Evolutionary conservation across 2,888 invertebrate species (phyloP).

Genomic region (Andrena dorsata): DNA sequence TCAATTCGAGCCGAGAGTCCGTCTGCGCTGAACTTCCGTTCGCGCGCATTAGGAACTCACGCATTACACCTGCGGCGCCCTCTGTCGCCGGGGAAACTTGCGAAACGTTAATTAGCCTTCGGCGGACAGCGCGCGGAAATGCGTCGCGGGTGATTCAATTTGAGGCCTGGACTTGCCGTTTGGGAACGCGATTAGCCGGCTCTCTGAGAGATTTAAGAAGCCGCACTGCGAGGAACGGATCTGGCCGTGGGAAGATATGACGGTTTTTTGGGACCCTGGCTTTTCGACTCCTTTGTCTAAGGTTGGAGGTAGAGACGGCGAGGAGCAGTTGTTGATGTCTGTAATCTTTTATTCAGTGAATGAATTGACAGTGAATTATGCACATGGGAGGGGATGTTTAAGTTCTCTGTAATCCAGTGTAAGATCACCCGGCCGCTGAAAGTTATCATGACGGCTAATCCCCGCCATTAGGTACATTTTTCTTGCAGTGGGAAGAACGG

Average conservation of each 20-base stretch:
- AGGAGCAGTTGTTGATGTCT: no score
- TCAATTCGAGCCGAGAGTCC: conserved; percentile 80
- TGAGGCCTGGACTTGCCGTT: conserved; percentile 23
- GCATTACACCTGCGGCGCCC: conserved; percentile 71
- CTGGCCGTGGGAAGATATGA: background rate
- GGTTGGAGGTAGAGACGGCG: no score
- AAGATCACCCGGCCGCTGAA: background rate
- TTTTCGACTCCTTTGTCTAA: no score
- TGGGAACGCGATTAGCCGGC: background rate
- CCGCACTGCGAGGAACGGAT: background rate
- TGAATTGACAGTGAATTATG: no score
- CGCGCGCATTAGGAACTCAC: conserved; percentile 70
- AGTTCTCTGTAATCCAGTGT: background rate
- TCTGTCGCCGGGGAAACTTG: conserved; percentile 70
- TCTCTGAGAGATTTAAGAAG: background rate
- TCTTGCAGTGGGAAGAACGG: background rate
- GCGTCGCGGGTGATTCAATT: conserved; percentile 58
- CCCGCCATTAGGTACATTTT: background rate
- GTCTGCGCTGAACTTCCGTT: conserved; percentile 68
- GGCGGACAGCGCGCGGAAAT: conserved; percentile 53
- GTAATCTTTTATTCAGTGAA: no score
- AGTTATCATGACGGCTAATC: no score
- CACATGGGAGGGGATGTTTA: no score
- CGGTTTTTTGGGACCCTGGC: background rate
- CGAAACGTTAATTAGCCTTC: conserved; percentile 72